Evolutionary conservation across 2,113 vertebrate species (phyloP).

Genomic region (Bubalus kerabau): DNA sequence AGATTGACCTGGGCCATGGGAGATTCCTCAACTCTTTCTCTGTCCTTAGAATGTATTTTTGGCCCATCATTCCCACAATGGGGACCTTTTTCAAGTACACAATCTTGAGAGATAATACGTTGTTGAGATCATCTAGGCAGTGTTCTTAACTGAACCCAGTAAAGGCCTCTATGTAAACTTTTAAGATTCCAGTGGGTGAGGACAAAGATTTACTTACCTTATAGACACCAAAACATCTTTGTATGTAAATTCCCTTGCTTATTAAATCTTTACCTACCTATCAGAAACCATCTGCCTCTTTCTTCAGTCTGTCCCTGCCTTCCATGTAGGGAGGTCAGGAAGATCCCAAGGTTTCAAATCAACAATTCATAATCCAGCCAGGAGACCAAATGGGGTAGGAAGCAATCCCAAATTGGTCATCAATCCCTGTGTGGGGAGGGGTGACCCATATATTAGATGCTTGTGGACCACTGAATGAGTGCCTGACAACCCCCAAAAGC

Average conservation of each 20-base stretch:
- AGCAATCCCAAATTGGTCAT: background rate
- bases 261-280: background rate
- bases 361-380: background rate
- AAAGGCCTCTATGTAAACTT: background rate
- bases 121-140: background rate
- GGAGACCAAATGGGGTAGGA: background rate
- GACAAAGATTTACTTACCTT: background rate
- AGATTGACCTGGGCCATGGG: background rate
- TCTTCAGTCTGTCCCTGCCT: background rate
- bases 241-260: background rate
- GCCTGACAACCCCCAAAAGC: background rate
- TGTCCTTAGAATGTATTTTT: background rate
- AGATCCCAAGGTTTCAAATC: background rate
- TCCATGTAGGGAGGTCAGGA: background rate
- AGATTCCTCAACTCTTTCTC: background rate
- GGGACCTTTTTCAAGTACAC: background rate
- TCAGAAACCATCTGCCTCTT: background rate
- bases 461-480: background rate
- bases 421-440: background rate
- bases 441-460: background rate
- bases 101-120: background rate
- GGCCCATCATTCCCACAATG: background rate
- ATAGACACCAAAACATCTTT: accelerated
- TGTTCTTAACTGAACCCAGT: background rate
- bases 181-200: background rate